phyloP scores from a whole-genome alignment of 1,140 invertebrate species.

The Anoplophora glabripennis region DNA sequence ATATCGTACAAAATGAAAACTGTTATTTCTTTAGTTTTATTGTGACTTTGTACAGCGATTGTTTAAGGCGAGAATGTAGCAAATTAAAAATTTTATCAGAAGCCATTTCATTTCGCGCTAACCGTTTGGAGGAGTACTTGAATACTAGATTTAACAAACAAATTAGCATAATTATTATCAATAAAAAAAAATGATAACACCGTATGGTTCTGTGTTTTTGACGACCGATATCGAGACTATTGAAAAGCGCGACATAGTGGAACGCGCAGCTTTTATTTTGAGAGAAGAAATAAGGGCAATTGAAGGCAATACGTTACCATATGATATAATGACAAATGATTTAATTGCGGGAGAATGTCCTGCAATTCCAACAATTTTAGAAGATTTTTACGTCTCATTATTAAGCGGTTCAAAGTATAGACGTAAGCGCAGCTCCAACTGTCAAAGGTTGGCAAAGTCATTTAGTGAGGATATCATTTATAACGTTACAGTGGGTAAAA shows the following conservation, averaged over 20 bases:
- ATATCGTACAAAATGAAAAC: background rate
- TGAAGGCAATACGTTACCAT: constrained; percentile 15
- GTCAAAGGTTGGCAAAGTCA: background rate
- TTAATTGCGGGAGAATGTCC: constrained; percentile 29
- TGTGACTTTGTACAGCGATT: background rate
- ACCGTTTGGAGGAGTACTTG: too few species aligned
- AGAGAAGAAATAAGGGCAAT: constrained; percentile 19
- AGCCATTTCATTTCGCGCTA: constrained; percentile 6
- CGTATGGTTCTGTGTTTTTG: constrained; percentile 15
- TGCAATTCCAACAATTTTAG: background rate
- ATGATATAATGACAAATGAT: constrained; percentile 20
- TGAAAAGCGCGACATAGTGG: constrained; percentile 22
- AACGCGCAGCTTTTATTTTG: constrained; percentile 25
- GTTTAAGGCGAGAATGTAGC: background rate
- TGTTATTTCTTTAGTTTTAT: constrained; percentile 7
- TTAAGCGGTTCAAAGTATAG: background rate
- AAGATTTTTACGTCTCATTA: constrained; percentile 2
- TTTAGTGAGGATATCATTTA: constrained; percentile 1
- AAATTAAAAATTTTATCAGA: constrained; percentile 9
- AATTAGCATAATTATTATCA: constrained; percentile 10
- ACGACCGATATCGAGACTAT: constrained; percentile 24
- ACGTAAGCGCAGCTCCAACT: background rate
- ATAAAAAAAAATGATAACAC: constrained; percentile 21
- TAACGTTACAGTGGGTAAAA: constrained; percentile 22
- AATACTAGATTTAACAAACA: too few species aligned